Conservation (phyloP, 2,888 invertebrate species). For the Saturnia japonica region DNA sequence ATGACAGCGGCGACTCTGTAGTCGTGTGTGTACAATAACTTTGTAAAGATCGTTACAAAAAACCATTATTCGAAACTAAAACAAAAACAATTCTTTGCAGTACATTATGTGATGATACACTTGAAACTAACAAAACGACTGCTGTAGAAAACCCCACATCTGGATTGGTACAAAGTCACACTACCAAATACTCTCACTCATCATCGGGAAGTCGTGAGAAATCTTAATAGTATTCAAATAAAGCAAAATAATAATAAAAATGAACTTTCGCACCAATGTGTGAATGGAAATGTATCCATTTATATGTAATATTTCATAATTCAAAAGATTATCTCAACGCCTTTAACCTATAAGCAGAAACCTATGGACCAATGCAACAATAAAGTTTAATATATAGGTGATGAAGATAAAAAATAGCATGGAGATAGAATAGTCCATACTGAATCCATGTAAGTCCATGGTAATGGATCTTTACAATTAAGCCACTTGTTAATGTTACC, state of each 20-base stretch:
- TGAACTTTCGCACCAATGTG: neutral
- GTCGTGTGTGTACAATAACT: too few relatives aligned
- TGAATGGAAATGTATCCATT: too few relatives aligned
- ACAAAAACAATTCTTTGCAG: neutral
- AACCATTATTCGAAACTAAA: slow-evolving; percentile 16
- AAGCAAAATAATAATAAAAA: neutral
- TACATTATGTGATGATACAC: neutral
- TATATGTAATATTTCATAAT: neutral
- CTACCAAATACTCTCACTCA: too few relatives aligned
- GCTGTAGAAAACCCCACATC: neutral
- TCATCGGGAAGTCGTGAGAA: neutral
- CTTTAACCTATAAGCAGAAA: neutral
- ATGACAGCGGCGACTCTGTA: too few relatives aligned
- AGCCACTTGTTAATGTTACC: too few relatives aligned
- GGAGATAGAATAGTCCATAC: too few relatives aligned
- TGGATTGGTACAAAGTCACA: slow-evolving; percentile 7
- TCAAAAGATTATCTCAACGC: neutral
- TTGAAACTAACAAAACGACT: neutral
- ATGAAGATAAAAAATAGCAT: too few relatives aligned
- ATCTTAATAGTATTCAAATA: neutral
- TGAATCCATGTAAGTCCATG: too few relatives aligned
- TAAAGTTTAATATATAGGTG: too few relatives aligned
- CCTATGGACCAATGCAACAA: too few relatives aligned
- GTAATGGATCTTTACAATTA: too few relatives aligned
- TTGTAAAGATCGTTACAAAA: too few relatives aligned